Base-by-base conservation (phyloP, 2,888 invertebrate genomes). In the Phaonia tiefii region DNA sequence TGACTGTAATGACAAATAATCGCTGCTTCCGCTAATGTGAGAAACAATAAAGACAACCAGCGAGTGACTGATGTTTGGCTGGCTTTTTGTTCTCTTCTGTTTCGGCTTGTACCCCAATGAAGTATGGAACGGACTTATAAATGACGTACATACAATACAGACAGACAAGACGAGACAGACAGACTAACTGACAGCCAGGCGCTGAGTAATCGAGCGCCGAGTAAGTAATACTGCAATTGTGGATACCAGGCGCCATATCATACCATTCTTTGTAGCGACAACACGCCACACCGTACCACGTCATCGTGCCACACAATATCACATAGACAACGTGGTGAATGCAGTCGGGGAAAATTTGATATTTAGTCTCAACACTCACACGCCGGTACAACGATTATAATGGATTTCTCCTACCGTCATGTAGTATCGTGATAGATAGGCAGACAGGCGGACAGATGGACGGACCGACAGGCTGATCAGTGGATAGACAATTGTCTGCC, bases 1-100 rank as follows among this genome's bases (percentile, higher is more conserved):
- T 83, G 83, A 82, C 84, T 84, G 79, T 84, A 84, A 85, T 84
- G 83, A 84, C 84, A 84, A 84, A 84, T 85, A 84, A 85, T 85
- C 83, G 81, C 73, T 83, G 84, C 85, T 85, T 85, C 84, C 84
- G 84, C 84, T 85, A 82, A 80, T 83, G 83, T 84, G 83, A 83
- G 84, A 84, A 83, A 81, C 80, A 76, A 77, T 70, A 76, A 67
- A 49, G 42, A 13, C 67, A 37, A 67, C 77, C 44, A 66, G 8
- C 3, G 31, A 63, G 13, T 60, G 63, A 73, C 65, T 75, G 15
- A 56, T 31, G 49, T 56, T 11, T 13, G 15, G 31, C 31, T 15
- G 60, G 31, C 60, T 22, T 31, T 51, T 51, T n/a, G 49, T 49
- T 49, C 49, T 1, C 51, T 49, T 51, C 22, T 22, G 8, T n/a